Base-by-base conservation (phyloP, 2,888 invertebrate species). In the Phragmatobia fuliginosa region DNA sequence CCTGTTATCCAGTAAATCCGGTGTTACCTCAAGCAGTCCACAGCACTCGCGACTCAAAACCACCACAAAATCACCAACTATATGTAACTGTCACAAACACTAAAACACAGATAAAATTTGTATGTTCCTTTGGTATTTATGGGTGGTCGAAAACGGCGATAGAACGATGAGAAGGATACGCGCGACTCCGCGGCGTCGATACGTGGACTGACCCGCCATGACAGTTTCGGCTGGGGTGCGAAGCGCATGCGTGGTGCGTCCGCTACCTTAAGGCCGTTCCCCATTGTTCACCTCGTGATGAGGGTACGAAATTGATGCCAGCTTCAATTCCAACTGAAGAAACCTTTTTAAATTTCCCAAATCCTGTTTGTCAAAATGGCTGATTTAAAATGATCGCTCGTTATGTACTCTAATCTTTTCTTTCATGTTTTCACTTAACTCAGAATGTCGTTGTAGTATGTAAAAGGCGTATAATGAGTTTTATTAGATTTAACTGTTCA, bases 131-230 rank as follows among this genome's bases (percentile, higher is more conserved):
- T 68, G 66, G 78, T 74, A 78, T 74, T 72, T 72, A 78, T 68
- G 72, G 70, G 76, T 72, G 72, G 68, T 80, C 78, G 78, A 68
- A 71, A 74, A 66, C 63, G 63, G 36, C 65, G 63, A 56, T 52
- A 16, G 70, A 63, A 67, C 67, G 71, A 71, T 70, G 72, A 73
- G 75, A 78, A 66, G 70, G 75, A 85, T 80, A 89, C 87, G 88
- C 89, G 89, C 85, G 86, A 85, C 87, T 80, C 81, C 78, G 67
- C 84, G 89, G 88, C 91, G 94, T 94, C 94, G 81, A 94, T 94
- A 94, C 92, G 88, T 89, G 86, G 70, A 94, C 94, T 94, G 94
- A 90, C 84, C 86, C 80, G 94, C 94, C 94, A 94, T 94, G 93
- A 90, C 91, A 90, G 90, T 89, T 88, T 87, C 71, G 87, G 82